Evolutionary conservation across 2,797 vertebrate genomes (phyloP), one percentile per base, ranked within the genome.

Genomic region (Sebastes taczanowskii): DNA sequence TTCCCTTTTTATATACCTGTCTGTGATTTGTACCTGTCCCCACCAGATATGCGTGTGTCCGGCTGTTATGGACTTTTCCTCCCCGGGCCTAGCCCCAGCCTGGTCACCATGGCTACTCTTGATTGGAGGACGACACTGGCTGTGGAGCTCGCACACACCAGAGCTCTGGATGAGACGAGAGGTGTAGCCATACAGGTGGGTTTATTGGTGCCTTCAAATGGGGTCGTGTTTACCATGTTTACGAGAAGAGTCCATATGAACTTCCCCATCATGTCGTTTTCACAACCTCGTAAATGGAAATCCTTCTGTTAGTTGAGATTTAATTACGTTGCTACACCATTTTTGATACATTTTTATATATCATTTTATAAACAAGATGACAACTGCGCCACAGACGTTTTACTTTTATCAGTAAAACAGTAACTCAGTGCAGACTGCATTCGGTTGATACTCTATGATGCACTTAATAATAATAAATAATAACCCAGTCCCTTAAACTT

Each of bases 51-150:
- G 68, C 93, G 91, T 0, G 94, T 95, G 85, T 95, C 95, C 2
- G 94, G 95, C 46, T 95, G 94, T 82, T 96, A 95, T 20, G 96
- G 96, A 18, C 78, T 94, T n/a, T 94, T 96, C 46, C 68, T 91
- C 29, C 86, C 94, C 0, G 89, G 93, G 34, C 81, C 88, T 0
- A 84, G 85, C 58, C 94, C 95, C 13, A 58, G 66, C 59, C 89
- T 72, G 2, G 85, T 96, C 66, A 32, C 88, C 81, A 83, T 96
- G 95, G 95, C 95, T 34, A 94, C 92, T 4, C 74, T 96, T 2
- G 89, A 96, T 23, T 55, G 84, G 42, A 77, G 69, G 66, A 96
- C 95, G 5, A 94, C 95, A 0, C 64, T 96, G 64, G 94, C 95
- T 6, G 91, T 96, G 70, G 94, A 96, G 85, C 91, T 97, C 4